These are phyloP conservation scores for Ferrisia virgata DNA, from an alignment of 2,888 invertebrate species.

Conservation along the genomic window DNA sequence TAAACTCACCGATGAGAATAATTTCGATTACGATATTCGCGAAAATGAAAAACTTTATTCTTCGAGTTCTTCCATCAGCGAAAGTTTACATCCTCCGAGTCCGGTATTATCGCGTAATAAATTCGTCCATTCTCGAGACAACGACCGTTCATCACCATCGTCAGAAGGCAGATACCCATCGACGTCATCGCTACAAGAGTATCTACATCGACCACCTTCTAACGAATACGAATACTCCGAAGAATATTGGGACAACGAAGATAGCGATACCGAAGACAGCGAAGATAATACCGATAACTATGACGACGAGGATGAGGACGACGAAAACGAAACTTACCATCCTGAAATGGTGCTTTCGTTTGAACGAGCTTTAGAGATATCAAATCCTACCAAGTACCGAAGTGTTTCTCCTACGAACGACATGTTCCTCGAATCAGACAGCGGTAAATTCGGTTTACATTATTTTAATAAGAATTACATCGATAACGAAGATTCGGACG, in stretches of 20 bases:
- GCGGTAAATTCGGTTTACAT: conserved; percentile 8
- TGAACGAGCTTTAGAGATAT: conserved; percentile 36
- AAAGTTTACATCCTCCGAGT: not conserved
- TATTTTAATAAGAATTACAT: conserved; percentile 32
- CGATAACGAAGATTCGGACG: not conserved
- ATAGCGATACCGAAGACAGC: conserved; percentile 9
- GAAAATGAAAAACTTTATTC: conserved; percentile 19
- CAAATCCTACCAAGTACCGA: conserved; percentile 18
- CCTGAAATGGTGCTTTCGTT: conserved; percentile 25
- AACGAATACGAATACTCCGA: not conserved
- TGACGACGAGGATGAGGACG: not conserved
- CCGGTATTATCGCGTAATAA: not conserved
- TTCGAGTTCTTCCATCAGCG: not conserved
- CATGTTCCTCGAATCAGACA: conserved; percentile 33
- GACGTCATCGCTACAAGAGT: not conserved
- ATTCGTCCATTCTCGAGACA: not conserved
- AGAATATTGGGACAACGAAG: not conserved
- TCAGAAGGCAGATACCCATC: not conserved
- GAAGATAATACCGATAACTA: conserved; percentile 12
- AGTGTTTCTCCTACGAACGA: conserved; percentile 25
- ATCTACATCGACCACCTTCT: not conserved
- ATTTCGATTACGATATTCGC: not conserved
- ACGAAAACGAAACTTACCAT: conserved; percentile 37
- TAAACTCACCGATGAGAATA: not conserved
- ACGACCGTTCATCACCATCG: not conserved